Base-by-base conservation (phyloP, 2,797 vertebrate species). In the Tapera naevia region DNA sequence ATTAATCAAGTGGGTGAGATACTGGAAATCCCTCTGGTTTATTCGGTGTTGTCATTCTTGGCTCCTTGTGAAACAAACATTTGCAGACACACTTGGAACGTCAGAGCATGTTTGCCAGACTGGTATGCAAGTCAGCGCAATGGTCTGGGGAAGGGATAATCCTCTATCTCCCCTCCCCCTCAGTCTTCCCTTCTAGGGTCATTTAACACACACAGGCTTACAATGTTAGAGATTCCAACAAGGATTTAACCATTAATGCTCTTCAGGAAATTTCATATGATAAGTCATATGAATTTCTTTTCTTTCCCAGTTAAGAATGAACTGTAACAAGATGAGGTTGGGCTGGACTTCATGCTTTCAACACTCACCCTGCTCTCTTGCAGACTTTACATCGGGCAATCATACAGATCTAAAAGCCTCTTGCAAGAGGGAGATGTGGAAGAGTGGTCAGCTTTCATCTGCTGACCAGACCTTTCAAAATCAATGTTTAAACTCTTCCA, bases 221-320 rank as follows among this genome's bases (percentile, higher is more conserved):
- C 82, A 0, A 95, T 96, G 96, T 96, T 96, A 96, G 80, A 97
- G 98, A 98, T 98, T 98, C 98, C 98, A 98, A 96, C 95, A 97
- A 93, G 98, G 98, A 98, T 98, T 98, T 98, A 98, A 98, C 97
- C 97, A 98, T 98, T 98, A 98, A 98, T 98, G 97, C 98, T 96
- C 94, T 97, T 76, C 96, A 83, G 92, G 64, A 97, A 98, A 98
- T 97, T 96, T 95, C 81, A 67, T 91, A 96, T 93, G 94, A 73
- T 87, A 93, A 96, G 92, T 97, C 96, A 95, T 96, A 96, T 85
- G 95, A 97, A 96, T 91, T 95, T 91, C 74, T 86, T 88, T 73
- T 85, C 91, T 80, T 62, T 75, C 87, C 54, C 56, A 79, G 80
- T 82, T 89, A 86, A 89, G 69, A 75, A 89, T 89, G 79, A 81